phyloP scores from a whole-genome alignment of 2,797 vertebrate genomes.

The Sus cebifrons region DNA sequence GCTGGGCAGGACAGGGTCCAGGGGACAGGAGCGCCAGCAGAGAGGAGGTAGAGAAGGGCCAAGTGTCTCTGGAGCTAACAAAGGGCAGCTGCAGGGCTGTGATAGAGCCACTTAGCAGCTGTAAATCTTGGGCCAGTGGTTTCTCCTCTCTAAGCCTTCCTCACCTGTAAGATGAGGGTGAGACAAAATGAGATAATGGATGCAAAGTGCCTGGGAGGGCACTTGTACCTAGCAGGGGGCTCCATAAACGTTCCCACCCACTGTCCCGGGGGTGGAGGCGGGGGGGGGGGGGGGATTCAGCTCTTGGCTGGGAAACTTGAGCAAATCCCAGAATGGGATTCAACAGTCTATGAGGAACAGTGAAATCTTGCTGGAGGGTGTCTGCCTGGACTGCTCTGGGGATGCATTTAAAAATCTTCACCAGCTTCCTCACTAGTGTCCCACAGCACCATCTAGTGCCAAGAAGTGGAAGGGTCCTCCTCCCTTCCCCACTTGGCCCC shows the following conservation, averaged over 20 bases:
- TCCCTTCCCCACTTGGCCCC: not conserved
- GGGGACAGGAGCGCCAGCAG: not conserved
- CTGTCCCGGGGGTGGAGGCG: not conserved
- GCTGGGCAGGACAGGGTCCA: not conserved
- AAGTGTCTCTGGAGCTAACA: not conserved
- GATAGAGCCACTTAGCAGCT: not conserved
- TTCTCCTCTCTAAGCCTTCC: constrained; percentile 20
- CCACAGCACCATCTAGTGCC: constrained; percentile 80
- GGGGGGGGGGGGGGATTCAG: not conserved
- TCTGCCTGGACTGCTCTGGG: not conserved
- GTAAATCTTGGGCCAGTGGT: constrained; percentile 1
- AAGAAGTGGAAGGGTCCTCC: not conserved
- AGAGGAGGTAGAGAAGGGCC: not conserved
- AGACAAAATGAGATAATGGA: not conserved
- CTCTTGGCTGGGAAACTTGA: not conserved
- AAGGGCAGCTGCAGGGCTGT: not conserved
- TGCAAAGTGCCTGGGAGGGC: not conserved
- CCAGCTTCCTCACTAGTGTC: not conserved
- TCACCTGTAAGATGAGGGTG: not conserved
- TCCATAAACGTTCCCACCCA: not conserved
- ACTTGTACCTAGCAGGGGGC: not conserved
- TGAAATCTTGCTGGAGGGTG: not conserved
- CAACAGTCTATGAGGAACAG: not conserved
- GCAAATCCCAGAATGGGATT: constrained; percentile 39
- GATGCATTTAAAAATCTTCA: not conserved